Base-by-base conservation (phyloP, 2,113 vertebrate genomes). In the Phasianus colchicus region DNA sequence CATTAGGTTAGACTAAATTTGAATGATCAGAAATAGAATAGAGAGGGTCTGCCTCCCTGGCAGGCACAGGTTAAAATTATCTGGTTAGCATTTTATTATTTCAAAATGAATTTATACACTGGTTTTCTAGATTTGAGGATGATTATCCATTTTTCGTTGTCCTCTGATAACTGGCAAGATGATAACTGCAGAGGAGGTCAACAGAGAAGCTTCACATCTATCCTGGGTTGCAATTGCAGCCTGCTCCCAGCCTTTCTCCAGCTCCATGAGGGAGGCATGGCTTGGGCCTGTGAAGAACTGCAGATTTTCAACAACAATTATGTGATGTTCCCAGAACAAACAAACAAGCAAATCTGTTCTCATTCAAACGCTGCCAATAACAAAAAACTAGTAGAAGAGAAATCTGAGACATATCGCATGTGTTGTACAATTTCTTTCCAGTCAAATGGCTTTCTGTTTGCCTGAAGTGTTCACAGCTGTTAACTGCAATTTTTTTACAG, bases 301-400 rank as follows among this genome's bases (percentile, higher is more conserved):
- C 64, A 86, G 50, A 10, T 34, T 77, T 86, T 77, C 38, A 50
- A n/a, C 4, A 15, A 21, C 19, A 75, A 88, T 94, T 80, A 67
- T 71, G 13, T 50, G 27, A 34, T 38, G 27, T 27, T 74, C 64
- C 85, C 64, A 81, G 83, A 88, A 65, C 7, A 89, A 85, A 16
- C n/a, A 76, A 64, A 52, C 24, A 92, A 84, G 86, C 13, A 82
- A 70, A 88, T 73, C 83, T 88, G 29, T 80, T 91, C 70, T 70
- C 45, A 70, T 11, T 14, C 6, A 77, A 91, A 67, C 64, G 8
- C 5, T 93, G 55, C 32, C 83, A 83, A 69, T 63, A 90, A 61
- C 50, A 86, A 60, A 77, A 77, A 78, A 86, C 17, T 5, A 71
- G 21, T 27, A 71, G 48, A 86, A 64, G 47, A 81, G 21, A 76